Percentiles rank a stretch among this genome's conserved stretches.
These are phyloP conservation scores for Acropora yongei DNA, from an alignment of 64 coral and sea anemone genomes.

Conservation along the genomic window DNA sequence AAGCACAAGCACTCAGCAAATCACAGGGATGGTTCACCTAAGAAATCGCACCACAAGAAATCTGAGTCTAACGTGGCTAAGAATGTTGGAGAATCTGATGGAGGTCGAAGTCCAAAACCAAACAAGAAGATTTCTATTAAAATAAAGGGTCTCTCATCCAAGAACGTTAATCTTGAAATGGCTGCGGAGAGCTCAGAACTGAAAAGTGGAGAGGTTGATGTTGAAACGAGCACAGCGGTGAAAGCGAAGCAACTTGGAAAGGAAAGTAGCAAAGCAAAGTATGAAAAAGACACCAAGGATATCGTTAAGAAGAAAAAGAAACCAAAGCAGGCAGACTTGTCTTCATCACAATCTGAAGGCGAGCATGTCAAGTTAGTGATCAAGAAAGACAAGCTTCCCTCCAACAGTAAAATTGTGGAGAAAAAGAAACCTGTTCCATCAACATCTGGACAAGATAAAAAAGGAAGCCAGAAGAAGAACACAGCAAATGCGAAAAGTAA, in stretches of 20 bases:
- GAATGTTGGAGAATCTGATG: neutral
- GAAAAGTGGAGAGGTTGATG: neutral
- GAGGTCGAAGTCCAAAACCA: neutral
- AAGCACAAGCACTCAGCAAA: constrained; percentile 60
- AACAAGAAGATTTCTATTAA: constrained; percentile 71
- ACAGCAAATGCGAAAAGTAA: constrained; percentile 5
- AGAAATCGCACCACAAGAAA: constrained; percentile 43
- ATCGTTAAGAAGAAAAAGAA: constrained; percentile 49
- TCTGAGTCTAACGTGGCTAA: neutral
- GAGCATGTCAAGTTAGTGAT: constrained; percentile 73
- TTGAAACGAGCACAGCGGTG: neutral
- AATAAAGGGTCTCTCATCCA: constrained; percentile 47
- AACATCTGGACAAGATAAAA: constrained; percentile 18
- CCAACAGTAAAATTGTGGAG: neutral
- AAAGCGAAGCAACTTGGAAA: neutral
- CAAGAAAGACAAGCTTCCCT: constrained; percentile 57
- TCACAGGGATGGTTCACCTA: constrained; percentile 6
- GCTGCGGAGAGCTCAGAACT: neutral
- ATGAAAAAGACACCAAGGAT: neutral
- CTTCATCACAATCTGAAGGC: constrained; percentile 14
- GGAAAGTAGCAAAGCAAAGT: neutral
- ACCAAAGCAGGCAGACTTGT: neutral
- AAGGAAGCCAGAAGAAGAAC: constrained; percentile 1
- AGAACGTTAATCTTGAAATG: constrained; percentile 28
- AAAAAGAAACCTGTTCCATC: neutral